These are phyloP conservation scores for Thecophora atra DNA, from an alignment of 2,888 invertebrate genomes.

Conservation along the genomic window DNA sequence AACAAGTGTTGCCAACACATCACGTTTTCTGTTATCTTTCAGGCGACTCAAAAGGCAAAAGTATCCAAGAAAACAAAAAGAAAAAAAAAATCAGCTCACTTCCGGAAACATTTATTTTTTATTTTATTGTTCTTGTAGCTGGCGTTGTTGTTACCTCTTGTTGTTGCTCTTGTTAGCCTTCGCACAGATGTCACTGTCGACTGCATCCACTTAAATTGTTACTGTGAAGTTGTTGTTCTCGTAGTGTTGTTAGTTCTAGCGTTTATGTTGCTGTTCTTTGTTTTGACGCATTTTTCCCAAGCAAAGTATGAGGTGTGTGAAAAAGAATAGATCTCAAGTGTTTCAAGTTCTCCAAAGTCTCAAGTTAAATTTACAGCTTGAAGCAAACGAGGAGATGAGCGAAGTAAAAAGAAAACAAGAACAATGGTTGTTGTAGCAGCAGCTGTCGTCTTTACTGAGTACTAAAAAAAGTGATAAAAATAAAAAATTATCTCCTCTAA, in stretches of 20 bases:
- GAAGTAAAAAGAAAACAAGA: neutral
- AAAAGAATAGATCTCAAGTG: neutral
- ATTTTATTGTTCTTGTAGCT: neutral
- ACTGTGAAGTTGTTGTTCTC: neutral
- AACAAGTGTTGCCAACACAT: slow-evolving; percentile 16
- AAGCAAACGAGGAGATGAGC: neutral
- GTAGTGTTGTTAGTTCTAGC: neutral
- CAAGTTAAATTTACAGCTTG: neutral
- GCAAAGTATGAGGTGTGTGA: neutral
- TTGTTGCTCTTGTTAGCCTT: slow-evolving; percentile 7
- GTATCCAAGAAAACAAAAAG: too few relatives aligned
- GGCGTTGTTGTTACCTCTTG: neutral
- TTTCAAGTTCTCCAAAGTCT: slow-evolving; percentile 9
- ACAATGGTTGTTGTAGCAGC: neutral
- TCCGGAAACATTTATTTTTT: neutral
- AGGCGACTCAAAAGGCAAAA: too few relatives aligned
- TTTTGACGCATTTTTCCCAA: neutral
- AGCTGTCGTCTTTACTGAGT: neutral
- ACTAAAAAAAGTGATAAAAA: too few relatives aligned
- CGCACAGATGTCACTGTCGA: slow-evolving; percentile 25
- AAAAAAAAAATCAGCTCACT: too few relatives aligned
- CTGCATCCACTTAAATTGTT: slow-evolving; percentile 19
- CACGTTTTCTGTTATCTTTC: slow-evolving; percentile 9
- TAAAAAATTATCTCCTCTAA: too few relatives aligned
- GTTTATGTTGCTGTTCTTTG: neutral